Evolutionary conservation across 2,888 invertebrate genomes (phyloP).

Genomic region (Scaptomyza caliginosa): DNA sequence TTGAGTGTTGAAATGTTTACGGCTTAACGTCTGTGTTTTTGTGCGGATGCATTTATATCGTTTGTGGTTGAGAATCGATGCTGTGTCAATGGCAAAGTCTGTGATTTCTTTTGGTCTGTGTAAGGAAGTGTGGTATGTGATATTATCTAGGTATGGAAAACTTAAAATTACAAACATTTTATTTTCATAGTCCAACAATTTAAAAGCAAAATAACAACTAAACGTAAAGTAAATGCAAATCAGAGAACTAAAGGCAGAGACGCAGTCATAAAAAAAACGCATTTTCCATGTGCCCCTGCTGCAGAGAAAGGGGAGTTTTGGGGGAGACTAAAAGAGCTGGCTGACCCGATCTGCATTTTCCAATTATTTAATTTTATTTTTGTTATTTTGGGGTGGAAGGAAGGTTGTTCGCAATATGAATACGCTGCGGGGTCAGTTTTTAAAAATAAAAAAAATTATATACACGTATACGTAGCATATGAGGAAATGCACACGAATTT

Average conservation of each 20-base stretch:
- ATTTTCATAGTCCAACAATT: too few species aligned
- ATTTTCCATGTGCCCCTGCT: conserved; percentile 65
- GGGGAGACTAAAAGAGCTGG: background rate
- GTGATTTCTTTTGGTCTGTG: background rate
- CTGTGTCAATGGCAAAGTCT: conserved; percentile 20
- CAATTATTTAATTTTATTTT: conserved; percentile 73
- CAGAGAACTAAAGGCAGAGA: conserved; percentile 11
- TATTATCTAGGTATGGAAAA: background rate
- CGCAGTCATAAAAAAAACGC: conserved; percentile 66
- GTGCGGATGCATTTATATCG: conserved; percentile 12
- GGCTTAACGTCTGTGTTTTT: background rate
- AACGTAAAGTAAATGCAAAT: conserved; percentile 21
- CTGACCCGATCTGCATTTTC: conserved; percentile 29
- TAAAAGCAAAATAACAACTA: conserved; percentile 1
- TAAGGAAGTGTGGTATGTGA: background rate
- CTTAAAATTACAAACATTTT: too few species aligned
- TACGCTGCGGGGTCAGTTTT: conserved; percentile 42
- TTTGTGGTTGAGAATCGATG: conserved; percentile 24
- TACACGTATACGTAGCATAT: conserved; percentile 51
- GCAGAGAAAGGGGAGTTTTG: conserved; percentile 6
- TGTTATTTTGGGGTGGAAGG: conserved; percentile 58
- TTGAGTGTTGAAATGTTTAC: conserved; percentile 59
- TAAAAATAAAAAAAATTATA: conserved; percentile 32
- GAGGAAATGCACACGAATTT: conserved; percentile 72
- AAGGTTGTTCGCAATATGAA: conserved; percentile 19